Evolutionary conservation across 2,113 vertebrate species (phyloP).

Genomic region (Dascyllus trimaculatus): DNA sequence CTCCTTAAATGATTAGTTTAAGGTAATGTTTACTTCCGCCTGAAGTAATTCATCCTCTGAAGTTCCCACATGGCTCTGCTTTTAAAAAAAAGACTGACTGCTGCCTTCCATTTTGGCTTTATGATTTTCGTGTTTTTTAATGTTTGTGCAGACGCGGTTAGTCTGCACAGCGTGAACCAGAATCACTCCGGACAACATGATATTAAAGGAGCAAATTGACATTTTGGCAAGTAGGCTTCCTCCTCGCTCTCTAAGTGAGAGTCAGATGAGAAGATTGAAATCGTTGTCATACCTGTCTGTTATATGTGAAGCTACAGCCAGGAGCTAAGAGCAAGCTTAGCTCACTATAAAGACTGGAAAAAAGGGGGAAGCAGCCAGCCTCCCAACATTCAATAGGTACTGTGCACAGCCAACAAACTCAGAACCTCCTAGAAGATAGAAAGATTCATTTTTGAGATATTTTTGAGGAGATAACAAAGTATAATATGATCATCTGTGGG

Average conservation of each 20-base stretch:
- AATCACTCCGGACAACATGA: background rate
- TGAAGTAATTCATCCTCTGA: background rate
- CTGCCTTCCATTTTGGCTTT: background rate
- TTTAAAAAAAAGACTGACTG: background rate
- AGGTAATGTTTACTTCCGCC: background rate
- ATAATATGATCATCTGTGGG: no score
- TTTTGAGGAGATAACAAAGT: no score
- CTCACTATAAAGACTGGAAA: no score
- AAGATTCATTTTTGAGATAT: no score
- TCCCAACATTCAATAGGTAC: no score
- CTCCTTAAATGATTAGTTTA: slow-evolving; percentile 3
- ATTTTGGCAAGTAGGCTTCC: background rate
- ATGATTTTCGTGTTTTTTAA: background rate
- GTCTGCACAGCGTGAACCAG: background rate
- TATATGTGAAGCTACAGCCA: no score
- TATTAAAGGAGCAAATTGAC: background rate
- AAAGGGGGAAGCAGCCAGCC: no score
- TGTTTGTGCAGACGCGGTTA: background rate
- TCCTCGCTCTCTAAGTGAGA: background rate
- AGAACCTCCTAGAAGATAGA: no score
- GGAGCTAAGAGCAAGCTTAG: no score
- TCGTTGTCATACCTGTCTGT: no score
- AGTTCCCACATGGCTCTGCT: background rate
- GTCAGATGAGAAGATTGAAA: background rate
- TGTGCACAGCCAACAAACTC: no score